phyloP scores from a whole-genome alignment of 2,888 invertebrate genomes.

The Morpho achilles region DNA sequence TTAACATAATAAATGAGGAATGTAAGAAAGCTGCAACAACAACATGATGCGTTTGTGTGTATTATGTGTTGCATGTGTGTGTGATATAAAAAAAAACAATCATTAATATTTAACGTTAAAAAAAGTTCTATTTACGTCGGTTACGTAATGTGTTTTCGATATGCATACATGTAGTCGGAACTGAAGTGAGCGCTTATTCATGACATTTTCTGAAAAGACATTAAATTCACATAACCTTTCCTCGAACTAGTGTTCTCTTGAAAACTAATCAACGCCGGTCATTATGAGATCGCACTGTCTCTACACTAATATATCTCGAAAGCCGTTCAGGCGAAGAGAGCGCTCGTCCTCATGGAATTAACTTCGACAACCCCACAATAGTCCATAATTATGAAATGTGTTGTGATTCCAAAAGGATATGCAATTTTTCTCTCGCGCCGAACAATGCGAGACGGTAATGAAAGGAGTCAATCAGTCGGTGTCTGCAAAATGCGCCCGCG shows the following conservation, averaged over 20 bases:
- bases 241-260: slow-evolving; percentile 62
- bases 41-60: too few species aligned
- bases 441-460: slow-evolving; percentile 73
- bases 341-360: slow-evolving; percentile 61
- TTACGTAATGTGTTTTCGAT: too few species aligned
- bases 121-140: too few species aligned
- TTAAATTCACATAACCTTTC: slow-evolving; percentile 55
- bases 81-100: too few species aligned
- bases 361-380: slow-evolving; percentile 71
- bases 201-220: slow-evolving; percentile 40
- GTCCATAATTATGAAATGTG: slow-evolving; percentile 79
- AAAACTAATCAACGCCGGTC: slow-evolving; percentile 69
- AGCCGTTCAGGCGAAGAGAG: slow-evolving; percentile 51
- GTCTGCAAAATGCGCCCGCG: slow-evolving; percentile 64
- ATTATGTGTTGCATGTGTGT: too few species aligned
- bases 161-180: too few species aligned
- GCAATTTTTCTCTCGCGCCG: slow-evolving; percentile 69
- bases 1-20: too few species aligned
- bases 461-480: slow-evolving; percentile 76
- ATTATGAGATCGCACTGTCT: slow-evolving; percentile 52
- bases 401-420: slow-evolving; percentile 67
- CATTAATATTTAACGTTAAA: too few species aligned
- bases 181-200: too few species aligned
- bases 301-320: slow-evolving; percentile 56
- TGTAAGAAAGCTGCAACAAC: too few species aligned